Percentiles rank a stretch among this genome's conserved stretches.
Evolutionary conservation across 2,113 vertebrate species (phyloP).

Genomic region (Microtus montanus): DNA sequence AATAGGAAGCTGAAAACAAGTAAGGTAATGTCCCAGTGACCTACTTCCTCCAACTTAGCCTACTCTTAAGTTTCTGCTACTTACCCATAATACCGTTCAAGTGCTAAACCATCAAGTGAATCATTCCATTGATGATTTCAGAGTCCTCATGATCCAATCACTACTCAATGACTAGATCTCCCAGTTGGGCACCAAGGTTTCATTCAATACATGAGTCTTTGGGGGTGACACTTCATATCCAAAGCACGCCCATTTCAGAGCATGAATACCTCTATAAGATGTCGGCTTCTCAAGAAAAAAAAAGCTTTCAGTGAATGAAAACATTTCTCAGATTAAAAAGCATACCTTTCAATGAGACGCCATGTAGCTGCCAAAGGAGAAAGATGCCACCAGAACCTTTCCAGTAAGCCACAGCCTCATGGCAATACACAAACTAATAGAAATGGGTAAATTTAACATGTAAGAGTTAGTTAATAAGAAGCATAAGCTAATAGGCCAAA

Average conservation of each 20-base stretch:
- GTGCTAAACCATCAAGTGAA: too few species aligned
- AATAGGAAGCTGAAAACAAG: not conserved
- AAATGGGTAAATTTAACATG: too few species aligned
- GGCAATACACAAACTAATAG: too few species aligned
- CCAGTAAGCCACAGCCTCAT: too few species aligned
- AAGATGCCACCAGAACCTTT: too few species aligned
- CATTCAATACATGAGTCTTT: not conserved
- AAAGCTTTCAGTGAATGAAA: not conserved
- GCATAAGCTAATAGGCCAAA: too few species aligned
- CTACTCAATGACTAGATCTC: not conserved
- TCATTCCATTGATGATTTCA: not conserved
- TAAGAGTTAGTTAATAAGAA: too few species aligned
- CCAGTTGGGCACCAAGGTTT: not conserved
- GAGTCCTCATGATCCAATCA: not conserved
- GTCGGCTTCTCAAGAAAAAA: not conserved
- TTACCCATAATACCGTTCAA: not conserved
- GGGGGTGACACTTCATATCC: not conserved
- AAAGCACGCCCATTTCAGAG: not conserved
- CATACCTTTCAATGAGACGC: not conserved
- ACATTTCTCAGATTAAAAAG: constrained; percentile 35
- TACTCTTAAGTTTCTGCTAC: not conserved
- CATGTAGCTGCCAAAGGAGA: too few species aligned
- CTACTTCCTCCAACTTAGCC: not conserved
- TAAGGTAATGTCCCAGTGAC: not conserved
- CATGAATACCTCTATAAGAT: constrained; percentile 46